Base-by-base conservation (phyloP, 2,797 vertebrate genomes). In the Graptemys geographica region DNA sequence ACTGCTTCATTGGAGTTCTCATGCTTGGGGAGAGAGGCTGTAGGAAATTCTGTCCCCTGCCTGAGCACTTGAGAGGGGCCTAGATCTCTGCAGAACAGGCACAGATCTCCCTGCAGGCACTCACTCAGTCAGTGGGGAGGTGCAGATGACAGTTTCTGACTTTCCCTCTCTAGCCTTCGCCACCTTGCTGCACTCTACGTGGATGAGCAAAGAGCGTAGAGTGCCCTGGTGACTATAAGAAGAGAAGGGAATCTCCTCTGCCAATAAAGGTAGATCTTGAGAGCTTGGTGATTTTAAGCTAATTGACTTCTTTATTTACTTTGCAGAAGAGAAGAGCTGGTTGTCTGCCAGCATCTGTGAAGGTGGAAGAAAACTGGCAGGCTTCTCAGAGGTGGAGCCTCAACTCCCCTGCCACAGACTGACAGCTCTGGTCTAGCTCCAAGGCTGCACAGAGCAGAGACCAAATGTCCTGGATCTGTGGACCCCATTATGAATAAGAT, bases 381-480 rank as follows among this genome's bases (percentile, higher is more conserved):
- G 0, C 44, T 81, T 78, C 18, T 33, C 74, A n/a, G 3, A 3
- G 8, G 11, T 44, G 55, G 41, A 51, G 15, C 44, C 16, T 11
- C 5, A 16, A 2, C n/a, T n/a, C 15, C 44, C 74, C n/a, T 47
- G 9, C 9, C 55, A 11, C 5, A 55, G 31, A 8, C 31, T 0
- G 0, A 6, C 8, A 21, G 27, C 69, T 27, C 9, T 12, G 5
- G 44, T 12, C 37, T 49, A 16, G 52, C 47, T 47, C 65, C 55
- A 18, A 47, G 44, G n/a, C 49, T 4, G 31, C 51, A 28, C 44
- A 25, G n/a, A 59, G 28, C 15, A 33, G 49, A 8, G 23, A 8
- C 7, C 21, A 0, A 1, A 7, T 1, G 0, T 79, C 65, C 5
- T 1, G 0, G 51, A 62, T 83, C 8, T 2, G 81, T 44, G 65